Evolutionary conservation across 1,140 invertebrate species (phyloP).

Genomic region (Goniozus legneri): DNA sequence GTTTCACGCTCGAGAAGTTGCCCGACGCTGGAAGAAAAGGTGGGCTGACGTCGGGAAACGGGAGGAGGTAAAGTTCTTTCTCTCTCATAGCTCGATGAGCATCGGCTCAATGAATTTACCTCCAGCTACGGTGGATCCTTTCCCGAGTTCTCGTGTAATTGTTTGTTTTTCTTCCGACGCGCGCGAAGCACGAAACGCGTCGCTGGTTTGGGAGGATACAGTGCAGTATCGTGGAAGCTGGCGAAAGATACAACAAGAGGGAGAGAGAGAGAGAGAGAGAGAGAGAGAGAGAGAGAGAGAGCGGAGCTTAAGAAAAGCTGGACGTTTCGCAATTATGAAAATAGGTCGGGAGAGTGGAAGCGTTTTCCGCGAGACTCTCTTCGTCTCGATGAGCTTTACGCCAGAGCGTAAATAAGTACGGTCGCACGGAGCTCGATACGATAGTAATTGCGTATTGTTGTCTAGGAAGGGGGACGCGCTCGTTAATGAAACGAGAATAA

Average conservation of each 20-base stretch:
- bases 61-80: too few relatives aligned
- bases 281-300: constrained; percentile 3
- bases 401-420: too few relatives aligned
- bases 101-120: constrained; percentile 3
- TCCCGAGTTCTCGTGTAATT: constrained; percentile 6
- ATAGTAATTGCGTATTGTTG: too few relatives aligned
- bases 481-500: too few relatives aligned
- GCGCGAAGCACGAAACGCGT: neutral
- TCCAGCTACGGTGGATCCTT: constrained; percentile 4
- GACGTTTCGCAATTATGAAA: constrained; percentile 22
- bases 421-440: too few relatives aligned
- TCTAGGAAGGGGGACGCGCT: too few relatives aligned
- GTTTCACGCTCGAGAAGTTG: too few relatives aligned
- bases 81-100: neutral
- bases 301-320: constrained; percentile 8
- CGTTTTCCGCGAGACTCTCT: too few relatives aligned
- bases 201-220: constrained; percentile 14
- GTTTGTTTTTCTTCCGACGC: neutral
- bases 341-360: constrained; percentile 23
- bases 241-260: neutral
- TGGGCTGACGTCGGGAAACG: too few relatives aligned
- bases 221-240: too few relatives aligned
- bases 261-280: neutral
- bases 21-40: too few relatives aligned
- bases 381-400: too few relatives aligned